phyloP scores from a whole-genome alignment of 2,797 vertebrate species.

The Ctenopoma kingsleyae region DNA sequence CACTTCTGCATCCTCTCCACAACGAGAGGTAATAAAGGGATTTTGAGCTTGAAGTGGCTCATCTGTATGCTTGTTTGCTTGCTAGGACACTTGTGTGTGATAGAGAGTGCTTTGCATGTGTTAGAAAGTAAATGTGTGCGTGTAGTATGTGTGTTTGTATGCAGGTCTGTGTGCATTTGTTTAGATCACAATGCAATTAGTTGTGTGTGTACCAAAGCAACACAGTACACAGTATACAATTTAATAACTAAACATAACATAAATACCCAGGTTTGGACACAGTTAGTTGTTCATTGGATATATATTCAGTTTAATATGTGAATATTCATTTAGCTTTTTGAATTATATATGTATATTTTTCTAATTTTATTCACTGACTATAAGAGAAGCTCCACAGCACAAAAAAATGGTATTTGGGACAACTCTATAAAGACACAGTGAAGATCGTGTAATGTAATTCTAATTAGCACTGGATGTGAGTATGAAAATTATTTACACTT shows the following conservation, averaged over 20 bases:
- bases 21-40: slow-evolving; percentile 85
- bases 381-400: too few species aligned
- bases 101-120: slow-evolving; percentile 34
- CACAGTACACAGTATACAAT: not conserved
- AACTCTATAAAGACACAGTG: not conserved
- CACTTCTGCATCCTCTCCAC: slow-evolving; percentile 76
- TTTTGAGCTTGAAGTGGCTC: slow-evolving; percentile 83
- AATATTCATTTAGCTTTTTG: too few species aligned
- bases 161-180: slow-evolving; percentile 17
- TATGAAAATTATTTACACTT: slow-evolving; percentile 31
- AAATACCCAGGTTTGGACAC: not conserved
- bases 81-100: slow-evolving; percentile 37
- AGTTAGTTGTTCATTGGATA: too few species aligned
- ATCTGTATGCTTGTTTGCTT: slow-evolving; percentile 83
- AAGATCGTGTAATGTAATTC: not conserved
- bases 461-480: not conserved
- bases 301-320: too few species aligned
- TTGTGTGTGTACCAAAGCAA: not conserved
- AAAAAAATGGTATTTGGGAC: too few species aligned
- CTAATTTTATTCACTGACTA: too few species aligned
- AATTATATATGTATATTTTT: too few species aligned
- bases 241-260: not conserved
- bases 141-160: slow-evolving; percentile 24
- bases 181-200: not conserved
- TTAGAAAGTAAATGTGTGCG: slow-evolving; percentile 34